A percentile compares a stretch with the other conserved stretches of the same genome.
Evolutionary conservation across 2,888 invertebrate genomes (phyloP).

Genomic region (Oegoconia quadripuncta): DNA sequence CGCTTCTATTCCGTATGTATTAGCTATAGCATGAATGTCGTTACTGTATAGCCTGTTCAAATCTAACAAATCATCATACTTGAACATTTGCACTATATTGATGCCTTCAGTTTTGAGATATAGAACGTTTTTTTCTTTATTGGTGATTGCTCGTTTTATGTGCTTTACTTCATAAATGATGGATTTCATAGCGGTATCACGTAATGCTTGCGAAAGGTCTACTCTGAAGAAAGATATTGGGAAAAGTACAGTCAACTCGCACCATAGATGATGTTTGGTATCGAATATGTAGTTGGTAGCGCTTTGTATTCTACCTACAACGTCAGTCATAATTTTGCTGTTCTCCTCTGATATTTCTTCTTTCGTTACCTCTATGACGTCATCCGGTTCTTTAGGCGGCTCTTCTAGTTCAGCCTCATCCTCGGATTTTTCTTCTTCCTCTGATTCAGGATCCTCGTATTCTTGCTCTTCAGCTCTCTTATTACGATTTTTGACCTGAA

Average conservation of each 20-base stretch:
- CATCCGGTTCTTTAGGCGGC: slow-evolving; percentile 44
- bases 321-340: slow-evolving; percentile 53
- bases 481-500: slow-evolving; percentile 73
- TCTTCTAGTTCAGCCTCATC: slow-evolving; percentile 58
- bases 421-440: slow-evolving; percentile 76
- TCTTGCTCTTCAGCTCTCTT: slow-evolving; percentile 81
- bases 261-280: slow-evolving; percentile 88
- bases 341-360: slow-evolving; percentile 42
- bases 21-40: slow-evolving; percentile 94
- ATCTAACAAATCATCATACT: slow-evolving; percentile 87
- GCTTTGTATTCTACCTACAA: slow-evolving; percentile 56
- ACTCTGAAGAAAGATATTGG: slow-evolving; percentile 73
- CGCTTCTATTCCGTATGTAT: slow-evolving; percentile 97
- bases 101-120: slow-evolving; percentile 96
- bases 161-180: slow-evolving; percentile 89
- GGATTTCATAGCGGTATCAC: slow-evolving; percentile 83
- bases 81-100: slow-evolving; percentile 94
- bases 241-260: slow-evolving; percentile 87
- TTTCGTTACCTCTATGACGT: slow-evolving; percentile 35
- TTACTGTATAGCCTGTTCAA: slow-evolving; percentile 93
- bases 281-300: slow-evolving; percentile 87
- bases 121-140: slow-evolving; percentile 80
- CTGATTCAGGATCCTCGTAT: slow-evolving; percentile 83
- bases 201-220: slow-evolving; percentile 87
- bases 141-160: slow-evolving; percentile 92